phyloP scores from a whole-genome alignment of 2,113 vertebrate genomes.

The Canis aureus region DNA sequence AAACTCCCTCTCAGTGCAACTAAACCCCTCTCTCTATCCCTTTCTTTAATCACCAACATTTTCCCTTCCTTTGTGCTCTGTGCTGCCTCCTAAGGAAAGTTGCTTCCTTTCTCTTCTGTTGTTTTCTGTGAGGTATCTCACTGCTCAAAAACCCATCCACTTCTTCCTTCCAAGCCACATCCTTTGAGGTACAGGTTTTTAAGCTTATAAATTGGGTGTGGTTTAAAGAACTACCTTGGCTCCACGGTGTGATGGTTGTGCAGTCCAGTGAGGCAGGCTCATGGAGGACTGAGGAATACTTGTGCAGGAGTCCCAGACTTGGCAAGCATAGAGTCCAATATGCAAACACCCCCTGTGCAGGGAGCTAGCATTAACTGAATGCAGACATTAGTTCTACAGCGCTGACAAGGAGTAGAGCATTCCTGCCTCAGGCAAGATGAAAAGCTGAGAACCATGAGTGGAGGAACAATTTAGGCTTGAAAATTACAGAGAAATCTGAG shows the following conservation, averaged over 20 bases:
- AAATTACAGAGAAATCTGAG: not conserved
- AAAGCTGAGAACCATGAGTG: not conserved
- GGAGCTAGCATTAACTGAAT: not conserved
- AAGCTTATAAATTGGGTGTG: not conserved
- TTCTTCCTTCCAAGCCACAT: not conserved
- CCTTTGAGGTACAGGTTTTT: not conserved
- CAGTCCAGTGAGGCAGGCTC: not conserved
- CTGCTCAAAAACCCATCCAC: not conserved
- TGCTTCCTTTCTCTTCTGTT: not conserved
- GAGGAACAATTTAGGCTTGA: not conserved
- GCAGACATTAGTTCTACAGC: not conserved
- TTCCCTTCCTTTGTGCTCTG: not conserved
- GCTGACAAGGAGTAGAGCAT: not conserved
- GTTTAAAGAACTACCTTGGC: not conserved
- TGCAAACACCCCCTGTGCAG: not conserved
- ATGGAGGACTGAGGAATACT: not conserved
- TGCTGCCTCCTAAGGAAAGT: not conserved
- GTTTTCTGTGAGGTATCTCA: not conserved
- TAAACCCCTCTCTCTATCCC: not conserved
- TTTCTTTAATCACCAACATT: not conserved
- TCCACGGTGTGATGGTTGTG: not conserved
- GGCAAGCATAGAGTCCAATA: not conserved
- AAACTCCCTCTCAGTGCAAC: not conserved
- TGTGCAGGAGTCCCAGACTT: not conserved
- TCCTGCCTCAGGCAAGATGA: not conserved